Base-by-base conservation (phyloP, 37 sponge, comb jelly and placozoan species). In the Oopsacas minuta region DNA sequence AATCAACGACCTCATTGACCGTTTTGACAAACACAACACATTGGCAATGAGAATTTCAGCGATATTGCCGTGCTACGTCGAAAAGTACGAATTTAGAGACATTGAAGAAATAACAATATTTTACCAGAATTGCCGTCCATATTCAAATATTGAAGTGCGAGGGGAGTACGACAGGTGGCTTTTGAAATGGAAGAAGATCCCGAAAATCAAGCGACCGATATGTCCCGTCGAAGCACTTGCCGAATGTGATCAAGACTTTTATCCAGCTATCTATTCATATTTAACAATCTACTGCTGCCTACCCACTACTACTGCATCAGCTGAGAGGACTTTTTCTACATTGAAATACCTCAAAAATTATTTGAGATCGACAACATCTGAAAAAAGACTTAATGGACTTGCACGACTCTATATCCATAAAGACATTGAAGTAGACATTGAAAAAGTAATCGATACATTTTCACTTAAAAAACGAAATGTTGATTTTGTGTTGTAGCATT, bases 161-260 rank as follows among this genome's bases (percentile, higher is more conserved):
- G 75, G 75, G 30, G 75, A 61, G 75, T 12, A 61, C 75, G 75
- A 61, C 30, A 3, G 75, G 22, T 61, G 75, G 30, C 5, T 61
- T 20, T 12, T 61, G 75, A 61, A 61, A 61, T 61, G 75, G 75
- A n/a, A 61, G 75, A 61, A 61, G 75, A 61, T 61, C 75, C 32
- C 7, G 75, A 61, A 20, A 20, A 61, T 61, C 32, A 61, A 61
- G 28, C 75, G 30, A 61, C 75, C 75, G 75, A 61, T 3, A 61
- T 61, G 75, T 61, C 75, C 75, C 75, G 75, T 12, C 75, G 75
- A 61, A 61, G 75, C 75, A 61, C 75, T 61, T n/a, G 7, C 75
- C 75, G 75, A 61, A 61, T 61, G 75, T 61, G 75, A n/a, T 61
- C 75, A 12, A 61, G 22, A 61, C 75, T 61, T 61, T 61, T 61